Conservation (phyloP, 2,888 invertebrate genomes). For the Polydrusus tereticollis region DNA sequence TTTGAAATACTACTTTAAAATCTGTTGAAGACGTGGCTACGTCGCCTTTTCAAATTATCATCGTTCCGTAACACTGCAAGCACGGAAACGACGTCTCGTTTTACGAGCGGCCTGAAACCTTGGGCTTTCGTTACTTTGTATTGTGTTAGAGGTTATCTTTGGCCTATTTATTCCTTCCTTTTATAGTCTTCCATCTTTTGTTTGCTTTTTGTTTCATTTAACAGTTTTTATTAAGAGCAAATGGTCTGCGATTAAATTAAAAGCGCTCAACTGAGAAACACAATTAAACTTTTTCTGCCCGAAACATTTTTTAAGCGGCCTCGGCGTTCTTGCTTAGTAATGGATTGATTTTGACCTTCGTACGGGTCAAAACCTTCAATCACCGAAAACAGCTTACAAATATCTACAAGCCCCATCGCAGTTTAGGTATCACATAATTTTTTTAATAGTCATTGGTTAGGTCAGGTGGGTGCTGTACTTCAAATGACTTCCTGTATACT, state of each 20-base stretch:
- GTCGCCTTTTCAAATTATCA: constrained; percentile 3
- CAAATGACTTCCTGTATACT: no score
- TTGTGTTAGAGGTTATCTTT: constrained; percentile 5
- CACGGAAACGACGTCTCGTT: constrained; percentile 7
- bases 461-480: no score
- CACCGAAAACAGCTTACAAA: no score
- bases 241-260: background rate
- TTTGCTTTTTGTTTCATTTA: background rate
- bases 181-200: background rate
- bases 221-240: background rate
- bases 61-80: background rate
- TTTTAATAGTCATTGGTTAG: no score
- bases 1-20: background rate
- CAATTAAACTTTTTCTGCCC: background rate
- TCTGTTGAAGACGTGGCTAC: background rate
- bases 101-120: constrained; percentile 5
- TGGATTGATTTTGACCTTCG: no score
- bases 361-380: no score
- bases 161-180: constrained; percentile 20
- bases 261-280: background rate
- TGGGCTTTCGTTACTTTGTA: constrained; percentile 4
- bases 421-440: no score
- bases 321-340: no score
- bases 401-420: no score
- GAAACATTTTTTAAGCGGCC: no score